Percentiles rank a stretch among this genome's conserved stretches.
These are phyloP conservation scores for Pharmacophagus antenor DNA, from an alignment of 2,888 invertebrate species.

Conservation along the genomic window DNA sequence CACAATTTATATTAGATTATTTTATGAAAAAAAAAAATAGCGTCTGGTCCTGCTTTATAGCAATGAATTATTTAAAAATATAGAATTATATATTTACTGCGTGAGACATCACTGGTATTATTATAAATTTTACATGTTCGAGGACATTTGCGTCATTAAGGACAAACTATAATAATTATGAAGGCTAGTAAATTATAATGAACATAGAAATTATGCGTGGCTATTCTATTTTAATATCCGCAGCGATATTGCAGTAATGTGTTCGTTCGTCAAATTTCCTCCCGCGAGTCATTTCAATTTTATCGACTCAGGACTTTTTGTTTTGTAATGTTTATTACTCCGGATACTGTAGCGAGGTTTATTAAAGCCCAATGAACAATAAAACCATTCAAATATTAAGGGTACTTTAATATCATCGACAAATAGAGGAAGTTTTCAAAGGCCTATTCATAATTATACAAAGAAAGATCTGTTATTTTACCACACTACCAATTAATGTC, in stretches of 20 bases:
- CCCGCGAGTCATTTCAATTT: slow-evolving; percentile 33
- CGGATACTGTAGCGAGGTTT: slow-evolving; percentile 27
- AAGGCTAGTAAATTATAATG: slow-evolving; percentile 33
- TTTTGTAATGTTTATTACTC: slow-evolving; percentile 28
- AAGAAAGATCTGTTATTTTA: too few species aligned
- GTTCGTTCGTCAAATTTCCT: slow-evolving; percentile 37
- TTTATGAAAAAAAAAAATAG: too few species aligned
- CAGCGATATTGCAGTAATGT: slow-evolving; percentile 33
- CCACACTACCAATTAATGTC: neutral
- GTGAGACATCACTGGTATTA: neutral
- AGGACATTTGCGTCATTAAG: slow-evolving; percentile 20
- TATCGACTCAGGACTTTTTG: slow-evolving; percentile 26
- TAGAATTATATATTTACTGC: too few species aligned
- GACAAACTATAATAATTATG: slow-evolving; percentile 33
- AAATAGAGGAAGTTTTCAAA: neutral
- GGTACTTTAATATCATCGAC: slow-evolving; percentile 8
- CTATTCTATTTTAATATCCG: slow-evolving; percentile 40
- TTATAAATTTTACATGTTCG: neutral
- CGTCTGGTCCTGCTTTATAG: too few species aligned
- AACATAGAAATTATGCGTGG: slow-evolving; percentile 36
- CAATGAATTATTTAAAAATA: too few species aligned
- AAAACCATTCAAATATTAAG: slow-evolving; percentile 29
- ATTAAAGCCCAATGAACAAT: slow-evolving; percentile 26
- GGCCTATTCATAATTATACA: neutral
- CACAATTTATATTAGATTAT: too few species aligned